phyloP scores from a whole-genome alignment of 2,888 invertebrate species.

The Stenichneumon culpator region DNA sequence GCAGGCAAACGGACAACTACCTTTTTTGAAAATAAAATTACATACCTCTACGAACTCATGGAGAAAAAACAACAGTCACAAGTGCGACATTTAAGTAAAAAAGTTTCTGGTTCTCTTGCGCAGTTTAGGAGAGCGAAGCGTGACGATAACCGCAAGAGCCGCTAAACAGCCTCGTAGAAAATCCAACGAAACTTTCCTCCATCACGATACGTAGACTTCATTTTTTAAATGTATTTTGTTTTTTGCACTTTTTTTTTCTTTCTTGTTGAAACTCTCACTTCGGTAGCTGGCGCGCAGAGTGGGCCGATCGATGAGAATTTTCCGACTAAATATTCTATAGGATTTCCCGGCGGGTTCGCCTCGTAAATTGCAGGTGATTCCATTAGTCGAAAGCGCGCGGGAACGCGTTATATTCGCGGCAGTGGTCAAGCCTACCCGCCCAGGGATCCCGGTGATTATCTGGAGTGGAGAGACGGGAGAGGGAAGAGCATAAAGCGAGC shows the following conservation, averaged over 20 bases:
- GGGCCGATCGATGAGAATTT: conserved; percentile 56
- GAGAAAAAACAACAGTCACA: neutral
- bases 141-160: neutral
- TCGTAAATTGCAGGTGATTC: conserved; percentile 62
- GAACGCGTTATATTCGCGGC: conserved; percentile 20
- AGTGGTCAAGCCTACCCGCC: conserved; percentile 17
- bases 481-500: conserved; percentile 23
- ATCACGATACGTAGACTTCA: neutral
- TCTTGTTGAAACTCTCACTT: neutral
- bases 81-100: neutral
- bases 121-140: neutral
- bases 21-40: neutral
- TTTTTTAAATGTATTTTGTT: neutral
- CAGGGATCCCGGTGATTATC: conserved; percentile 37
- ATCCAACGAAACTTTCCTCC: neutral
- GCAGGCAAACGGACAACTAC: neutral
- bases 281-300: neutral
- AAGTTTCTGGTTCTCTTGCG: neutral
- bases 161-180: conserved; percentile 5
- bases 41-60: neutral
- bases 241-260: neutral
- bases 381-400: conserved; percentile 55
- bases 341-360: conserved; percentile 54
- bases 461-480: neutral
- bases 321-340: conserved; percentile 57